Base-by-base conservation (phyloP, 2,797 vertebrate genomes). In the Myotis planiceps region DNA sequence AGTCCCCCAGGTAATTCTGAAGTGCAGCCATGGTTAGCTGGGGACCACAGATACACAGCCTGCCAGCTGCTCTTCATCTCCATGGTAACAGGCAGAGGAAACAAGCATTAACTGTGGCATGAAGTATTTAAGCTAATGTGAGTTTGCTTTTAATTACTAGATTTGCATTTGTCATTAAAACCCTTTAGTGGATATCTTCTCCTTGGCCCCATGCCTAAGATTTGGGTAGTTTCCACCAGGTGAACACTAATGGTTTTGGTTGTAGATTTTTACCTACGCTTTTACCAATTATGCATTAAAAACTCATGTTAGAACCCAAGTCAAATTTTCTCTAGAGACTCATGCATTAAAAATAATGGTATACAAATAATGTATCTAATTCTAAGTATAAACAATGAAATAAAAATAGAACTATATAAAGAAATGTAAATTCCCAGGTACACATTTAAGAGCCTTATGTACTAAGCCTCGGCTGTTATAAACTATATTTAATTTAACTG, bases 111-210 rank as follows among this genome's bases (percentile, higher is more conserved):
- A 96, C 92, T 93, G 68, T 90, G 92, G 84, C 92, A 93, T 93
- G 81, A 97, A 95, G 94, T 88, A 92, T 97, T 97, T 95, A 97
- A 82, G 96, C 90, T 98, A 97, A 97, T 96, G 60, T 90, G 85
- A 95, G 92, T 97, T 97, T 97, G 95, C 92, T 94, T 96, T 96
- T 96, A 97, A 97, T 97, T 90, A 96, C 95, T 92, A 95, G 92
- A 85, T 95, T 97, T 96, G 93, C 96, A 94, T 96, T 96, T 98
- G 94, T 95, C 94, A 83, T 96, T 96, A 98, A 90, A 89, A 86
- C 74, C 69, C 71, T 80, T 97, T 88, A 92, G 84, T 82, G 84
- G 51, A 27, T 92, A 89, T 92, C 42, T 93, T 90, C 72, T 95
- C 49, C 15, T 68, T 96, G 93, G 93, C 76, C 60, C 47, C 39